phyloP scores from a whole-genome alignment of 2,797 vertebrate genomes.

The Anniella stebbinsi region DNA sequence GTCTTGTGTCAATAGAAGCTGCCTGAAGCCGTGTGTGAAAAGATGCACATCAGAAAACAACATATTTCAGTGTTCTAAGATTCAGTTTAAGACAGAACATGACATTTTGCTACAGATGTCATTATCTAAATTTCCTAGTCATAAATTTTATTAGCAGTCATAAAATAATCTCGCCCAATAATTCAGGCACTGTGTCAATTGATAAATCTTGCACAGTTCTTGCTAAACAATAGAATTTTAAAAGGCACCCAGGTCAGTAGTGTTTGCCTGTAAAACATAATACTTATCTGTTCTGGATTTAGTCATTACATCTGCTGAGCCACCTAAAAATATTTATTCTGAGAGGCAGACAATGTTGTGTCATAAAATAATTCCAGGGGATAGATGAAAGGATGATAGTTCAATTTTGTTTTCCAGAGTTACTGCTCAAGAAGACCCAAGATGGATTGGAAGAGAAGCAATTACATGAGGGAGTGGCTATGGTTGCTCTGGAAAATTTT shows the following conservation, averaged over 20 bases:
- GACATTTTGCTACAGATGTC: constrained; percentile 45
- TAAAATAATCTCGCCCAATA: constrained; percentile 54
- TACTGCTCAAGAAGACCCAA: neutral
- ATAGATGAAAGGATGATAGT: neutral
- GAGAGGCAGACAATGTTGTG: neutral
- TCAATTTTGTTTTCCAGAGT: neutral
- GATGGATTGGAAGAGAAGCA: neutral
- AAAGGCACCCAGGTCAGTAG: constrained; percentile 39
- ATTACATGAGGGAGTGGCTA: neutral
- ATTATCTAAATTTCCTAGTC: constrained; percentile 23
- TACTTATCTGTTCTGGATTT: constrained; percentile 2
- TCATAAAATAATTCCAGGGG: neutral
- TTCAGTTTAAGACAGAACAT: constrained; percentile 15
- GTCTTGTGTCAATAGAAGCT: neutral
- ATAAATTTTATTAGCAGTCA: constrained; percentile 33
- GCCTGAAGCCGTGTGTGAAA: neutral
- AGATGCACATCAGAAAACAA: neutral
- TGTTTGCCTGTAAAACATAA: constrained; percentile 3
- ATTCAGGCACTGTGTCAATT: constrained; percentile 41
- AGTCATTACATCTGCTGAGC: neutral
- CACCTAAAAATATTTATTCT: constrained; percentile 1
- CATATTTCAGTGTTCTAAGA: neutral
- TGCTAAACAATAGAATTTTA: constrained; percentile 33
- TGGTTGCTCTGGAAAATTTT: neutral
- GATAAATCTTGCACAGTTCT: constrained; percentile 43